Percentiles rank a stretch among this genome's conserved stretches.
Evolutionary conservation across 2,797 vertebrate genomes (phyloP).

Genomic region (Streptopelia turtur): DNA sequence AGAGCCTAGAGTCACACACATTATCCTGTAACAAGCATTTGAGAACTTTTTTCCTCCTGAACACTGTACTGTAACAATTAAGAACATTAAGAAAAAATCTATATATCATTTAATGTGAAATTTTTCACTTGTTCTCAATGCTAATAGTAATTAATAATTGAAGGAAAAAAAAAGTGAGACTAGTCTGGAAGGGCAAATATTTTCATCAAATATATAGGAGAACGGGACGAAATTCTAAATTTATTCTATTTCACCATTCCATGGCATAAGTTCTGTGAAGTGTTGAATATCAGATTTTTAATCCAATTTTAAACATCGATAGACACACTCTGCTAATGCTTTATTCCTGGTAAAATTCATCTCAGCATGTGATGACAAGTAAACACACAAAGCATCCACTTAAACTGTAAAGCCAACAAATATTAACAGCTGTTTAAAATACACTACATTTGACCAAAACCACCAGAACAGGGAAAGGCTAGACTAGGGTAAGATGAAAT

Average conservation of each 20-base stretch:
- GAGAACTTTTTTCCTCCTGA: fast-evolving
- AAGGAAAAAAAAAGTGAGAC: not conserved
- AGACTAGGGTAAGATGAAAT: not conserved
- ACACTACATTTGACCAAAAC: not conserved
- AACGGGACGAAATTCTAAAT: not conserved
- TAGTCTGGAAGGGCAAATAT: not conserved
- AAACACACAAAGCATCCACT: not conserved
- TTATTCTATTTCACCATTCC: not conserved
- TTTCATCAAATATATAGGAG: not conserved
- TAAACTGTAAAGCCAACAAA: not conserved
- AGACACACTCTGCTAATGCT: not conserved
- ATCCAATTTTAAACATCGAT: not conserved
- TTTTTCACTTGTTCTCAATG: not conserved
- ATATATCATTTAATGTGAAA: not conserved
- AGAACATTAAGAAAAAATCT: not conserved
- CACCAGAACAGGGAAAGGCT: not conserved
- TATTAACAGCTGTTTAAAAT: not conserved
- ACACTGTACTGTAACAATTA: not conserved
- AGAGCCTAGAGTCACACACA: not conserved
- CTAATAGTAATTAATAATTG: not conserved
- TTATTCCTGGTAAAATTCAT: slow-evolving; percentile 31
- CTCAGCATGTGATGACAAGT: not conserved
- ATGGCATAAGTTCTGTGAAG: not conserved
- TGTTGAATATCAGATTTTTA: not conserved
- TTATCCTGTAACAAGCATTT: not conserved